Conservation (phyloP, 2,113 vertebrate species). For the Lota lota region DNA sequence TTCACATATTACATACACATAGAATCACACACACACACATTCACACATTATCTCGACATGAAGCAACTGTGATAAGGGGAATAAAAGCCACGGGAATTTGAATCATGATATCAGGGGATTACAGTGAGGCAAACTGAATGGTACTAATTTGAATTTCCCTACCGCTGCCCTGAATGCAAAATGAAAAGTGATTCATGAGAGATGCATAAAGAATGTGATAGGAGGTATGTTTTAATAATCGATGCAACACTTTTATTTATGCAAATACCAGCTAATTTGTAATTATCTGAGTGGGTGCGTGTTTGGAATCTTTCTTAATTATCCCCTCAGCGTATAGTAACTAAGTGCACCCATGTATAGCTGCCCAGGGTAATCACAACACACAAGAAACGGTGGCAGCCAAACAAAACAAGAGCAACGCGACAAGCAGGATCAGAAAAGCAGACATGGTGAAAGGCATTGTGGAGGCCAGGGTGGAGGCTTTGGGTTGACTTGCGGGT, state of each 20-base stretch:
- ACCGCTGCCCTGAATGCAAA: constrained; percentile 47
- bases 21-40: constrained; percentile 25
- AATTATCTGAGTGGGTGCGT: constrained; percentile 54
- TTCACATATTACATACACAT: neutral
- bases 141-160: constrained; percentile 57
- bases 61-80: constrained; percentile 51
- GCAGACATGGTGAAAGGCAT: constrained; percentile 4
- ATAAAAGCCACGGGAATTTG: constrained; percentile 57
- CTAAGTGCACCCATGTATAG: constrained; percentile 28
- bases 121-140: constrained; percentile 49
- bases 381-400: neutral
- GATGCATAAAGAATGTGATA: constrained; percentile 51
- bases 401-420: neutral
- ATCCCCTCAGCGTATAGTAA: constrained; percentile 32
- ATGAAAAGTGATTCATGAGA: constrained; percentile 48
- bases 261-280: constrained; percentile 59
- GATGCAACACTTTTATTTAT: constrained; percentile 54
- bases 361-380: constrained; percentile 29
- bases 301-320: constrained; percentile 45
- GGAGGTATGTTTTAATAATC: constrained; percentile 61
- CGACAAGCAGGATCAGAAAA: neutral
- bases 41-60: constrained; percentile 55
- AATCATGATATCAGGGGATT: constrained; percentile 62
- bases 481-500: no score
- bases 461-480: neutral